Conservation (phyloP, 2,113 vertebrate species). For the Dendrocopos noguchii region DNA sequence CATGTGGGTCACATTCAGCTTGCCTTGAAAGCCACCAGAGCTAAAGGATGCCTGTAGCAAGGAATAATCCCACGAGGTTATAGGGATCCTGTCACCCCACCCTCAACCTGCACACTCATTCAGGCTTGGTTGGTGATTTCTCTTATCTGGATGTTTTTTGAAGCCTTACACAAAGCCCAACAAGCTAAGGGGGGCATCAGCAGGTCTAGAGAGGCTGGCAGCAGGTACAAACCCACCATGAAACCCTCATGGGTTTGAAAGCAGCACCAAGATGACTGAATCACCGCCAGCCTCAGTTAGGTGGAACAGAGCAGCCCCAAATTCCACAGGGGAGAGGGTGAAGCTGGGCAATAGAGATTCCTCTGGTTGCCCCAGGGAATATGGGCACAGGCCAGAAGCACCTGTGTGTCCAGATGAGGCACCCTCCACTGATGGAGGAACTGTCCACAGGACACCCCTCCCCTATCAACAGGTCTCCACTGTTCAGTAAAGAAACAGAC, state of each 20-base stretch:
- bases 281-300: background rate
- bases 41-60: background rate
- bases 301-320: background rate
- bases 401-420: background rate
- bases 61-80: background rate
- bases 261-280: fast-evolving
- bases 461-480: background rate
- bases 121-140: background rate
- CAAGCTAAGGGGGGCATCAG: background rate
- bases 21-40: background rate
- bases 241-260: background rate
- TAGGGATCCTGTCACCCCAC: background rate
- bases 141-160: background rate
- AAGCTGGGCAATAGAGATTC: background rate
- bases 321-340: background rate
- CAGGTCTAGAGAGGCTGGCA: background rate
- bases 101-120: background rate
- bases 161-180: background rate
- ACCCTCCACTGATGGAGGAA: background rate
- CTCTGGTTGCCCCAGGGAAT: background rate
- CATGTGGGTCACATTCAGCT: background rate
- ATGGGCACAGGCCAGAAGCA: background rate
- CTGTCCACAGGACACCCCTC: background rate
- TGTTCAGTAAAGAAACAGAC: background rate
- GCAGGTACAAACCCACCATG: background rate